phyloP scores from a whole-genome alignment of 1,140 invertebrate species.

The Nixonia krombeini region DNA sequence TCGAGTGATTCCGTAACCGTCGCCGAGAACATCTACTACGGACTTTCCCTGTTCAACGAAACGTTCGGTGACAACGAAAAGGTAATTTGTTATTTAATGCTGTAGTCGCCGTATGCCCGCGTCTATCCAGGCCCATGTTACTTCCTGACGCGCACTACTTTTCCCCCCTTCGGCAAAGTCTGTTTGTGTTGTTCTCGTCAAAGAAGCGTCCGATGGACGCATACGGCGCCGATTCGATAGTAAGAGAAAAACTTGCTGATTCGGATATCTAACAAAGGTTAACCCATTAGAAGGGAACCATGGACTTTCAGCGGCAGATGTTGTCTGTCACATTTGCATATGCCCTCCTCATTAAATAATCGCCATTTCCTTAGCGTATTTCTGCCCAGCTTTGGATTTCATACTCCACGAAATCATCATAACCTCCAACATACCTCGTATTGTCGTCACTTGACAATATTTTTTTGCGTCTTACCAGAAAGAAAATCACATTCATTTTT shows the following conservation, averaged over 20 bases:
- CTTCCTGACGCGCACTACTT: constrained; percentile 9
- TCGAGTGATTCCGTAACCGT: constrained; percentile 71
- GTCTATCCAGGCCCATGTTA: constrained; percentile 2
- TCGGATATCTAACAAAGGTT: too few species aligned
- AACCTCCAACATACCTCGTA: too few species aligned
- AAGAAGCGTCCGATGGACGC: constrained; percentile 34
- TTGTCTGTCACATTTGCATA: constrained; percentile 17
- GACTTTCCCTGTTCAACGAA: constrained; percentile 67
- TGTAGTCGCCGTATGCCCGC: too few species aligned
- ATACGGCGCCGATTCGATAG: constrained; percentile 41
- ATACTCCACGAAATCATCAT: too few species aligned
- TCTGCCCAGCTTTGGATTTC: too few species aligned
- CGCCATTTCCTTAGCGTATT: constrained; percentile 21
- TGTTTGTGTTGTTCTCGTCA: constrained; percentile 16
- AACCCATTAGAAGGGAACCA: constrained; percentile 34
- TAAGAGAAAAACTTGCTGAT: constrained; percentile 27
- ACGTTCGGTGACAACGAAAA: constrained; percentile 67
- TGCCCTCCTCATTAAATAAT: neutral
- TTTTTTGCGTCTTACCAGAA: too few species aligned
- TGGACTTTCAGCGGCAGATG: constrained; percentile 40
- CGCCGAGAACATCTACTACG: constrained; percentile 72
- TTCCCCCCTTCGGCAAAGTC: too few species aligned
- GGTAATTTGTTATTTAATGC: constrained; percentile 49
- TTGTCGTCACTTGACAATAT: too few species aligned
- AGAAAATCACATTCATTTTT: too few species aligned